These are phyloP conservation scores for Microtus richardsoni DNA, from an alignment of 2,113 vertebrate species.

Conservation along the genomic window DNA sequence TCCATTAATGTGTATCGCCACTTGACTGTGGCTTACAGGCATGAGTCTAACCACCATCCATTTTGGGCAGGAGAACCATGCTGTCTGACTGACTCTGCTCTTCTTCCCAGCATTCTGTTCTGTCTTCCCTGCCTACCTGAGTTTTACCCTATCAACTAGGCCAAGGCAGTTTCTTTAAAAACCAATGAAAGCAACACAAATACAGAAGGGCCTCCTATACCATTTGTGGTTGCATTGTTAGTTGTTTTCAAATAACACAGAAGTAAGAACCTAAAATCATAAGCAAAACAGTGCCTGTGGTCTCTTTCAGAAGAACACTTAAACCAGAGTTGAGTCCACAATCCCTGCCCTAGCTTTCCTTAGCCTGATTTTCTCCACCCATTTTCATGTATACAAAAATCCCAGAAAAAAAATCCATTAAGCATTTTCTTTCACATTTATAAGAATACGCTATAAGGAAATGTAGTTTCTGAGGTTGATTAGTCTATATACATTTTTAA, in stretches of 20 bases:
- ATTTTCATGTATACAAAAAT: neutral
- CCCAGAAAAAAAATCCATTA: neutral
- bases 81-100: too few relatives aligned
- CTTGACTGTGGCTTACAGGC: too few relatives aligned
- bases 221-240: neutral
- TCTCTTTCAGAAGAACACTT: neutral
- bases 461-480: neutral
- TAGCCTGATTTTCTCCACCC: neutral
- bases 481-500: neutral
- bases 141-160: too few relatives aligned
- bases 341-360: too few relatives aligned
- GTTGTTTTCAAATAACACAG: neutral
- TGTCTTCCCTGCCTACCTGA: too few relatives aligned
- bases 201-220: too few relatives aligned
- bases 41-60: too few relatives aligned
- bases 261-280: neutral
- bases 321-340: neutral
- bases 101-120: too few relatives aligned
- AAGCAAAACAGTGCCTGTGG: neutral
- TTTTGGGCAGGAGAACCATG: too few relatives aligned
- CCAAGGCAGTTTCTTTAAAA: too few relatives aligned
- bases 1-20: too few relatives aligned
- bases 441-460: slow-evolving; percentile 3
- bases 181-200: too few relatives aligned
- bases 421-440: neutral